Evolutionary conservation across 2,888 invertebrate genomes (phyloP).

Genomic region (Troides helena): DNA sequence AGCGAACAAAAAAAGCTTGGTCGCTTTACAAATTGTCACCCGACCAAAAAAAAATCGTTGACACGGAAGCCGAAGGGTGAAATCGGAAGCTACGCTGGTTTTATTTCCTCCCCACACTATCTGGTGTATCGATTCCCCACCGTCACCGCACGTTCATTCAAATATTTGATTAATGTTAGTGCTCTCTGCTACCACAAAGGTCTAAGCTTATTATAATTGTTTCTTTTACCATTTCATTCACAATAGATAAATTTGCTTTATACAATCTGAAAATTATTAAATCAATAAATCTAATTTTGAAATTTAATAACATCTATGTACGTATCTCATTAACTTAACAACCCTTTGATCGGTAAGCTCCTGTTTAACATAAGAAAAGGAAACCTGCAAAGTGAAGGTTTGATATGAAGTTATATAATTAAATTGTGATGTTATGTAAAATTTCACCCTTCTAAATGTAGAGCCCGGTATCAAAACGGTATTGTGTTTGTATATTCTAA

Average conservation of each 20-base stretch:
- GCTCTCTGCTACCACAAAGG: constrained; percentile 39
- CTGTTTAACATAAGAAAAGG: background rate
- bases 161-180: constrained; percentile 66
- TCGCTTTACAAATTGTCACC: constrained; percentile 23
- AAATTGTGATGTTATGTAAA: constrained; percentile 6
- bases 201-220: constrained; percentile 6
- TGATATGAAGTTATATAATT: constrained; percentile 12
- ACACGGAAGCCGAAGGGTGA: constrained; percentile 56
- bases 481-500: constrained; percentile 35
- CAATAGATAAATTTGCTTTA: background rate
- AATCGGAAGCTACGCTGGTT: constrained; percentile 71
- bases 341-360: background rate
- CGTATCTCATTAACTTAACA: background rate
- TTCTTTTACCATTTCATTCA: constrained; percentile 1
- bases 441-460: constrained; percentile 11
- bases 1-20: constrained; percentile 2
- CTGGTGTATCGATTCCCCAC: constrained; percentile 59
- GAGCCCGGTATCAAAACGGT: constrained; percentile 27
- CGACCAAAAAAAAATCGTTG: constrained; percentile 32
- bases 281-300: no score
- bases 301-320: background rate
- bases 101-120: constrained; percentile 62
- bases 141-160: constrained; percentile 64
- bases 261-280: background rate
- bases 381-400: constrained; percentile 6